These are phyloP conservation scores for Strigamia transsilvanica DNA, from an alignment of 2,888 invertebrate species.

Conservation along the genomic window DNA sequence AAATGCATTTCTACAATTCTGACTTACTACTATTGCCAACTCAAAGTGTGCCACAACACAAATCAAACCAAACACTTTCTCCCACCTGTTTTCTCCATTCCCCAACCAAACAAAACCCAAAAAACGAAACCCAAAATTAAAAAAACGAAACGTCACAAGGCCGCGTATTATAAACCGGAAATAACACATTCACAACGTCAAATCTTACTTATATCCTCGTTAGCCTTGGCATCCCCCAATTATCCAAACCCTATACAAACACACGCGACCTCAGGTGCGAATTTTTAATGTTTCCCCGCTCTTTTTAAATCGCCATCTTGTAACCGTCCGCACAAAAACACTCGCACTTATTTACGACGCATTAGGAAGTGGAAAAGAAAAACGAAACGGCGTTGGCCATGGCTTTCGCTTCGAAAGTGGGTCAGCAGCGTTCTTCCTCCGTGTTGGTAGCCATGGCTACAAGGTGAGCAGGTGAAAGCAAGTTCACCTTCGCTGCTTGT, in stretches of 20 bases:
- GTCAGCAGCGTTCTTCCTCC: slow-evolving; percentile 37
- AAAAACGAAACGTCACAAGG: neutral
- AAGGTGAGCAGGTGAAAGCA: slow-evolving; percentile 31
- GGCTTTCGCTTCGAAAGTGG: neutral
- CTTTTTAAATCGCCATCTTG: neutral
- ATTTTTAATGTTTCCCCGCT: neutral
- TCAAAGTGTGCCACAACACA: neutral
- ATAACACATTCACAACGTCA: slow-evolving; percentile 11
- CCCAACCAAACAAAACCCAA: neutral
- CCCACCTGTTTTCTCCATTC: neutral
- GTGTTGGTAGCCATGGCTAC: slow-evolving; percentile 33
- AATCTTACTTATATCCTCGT: neutral
- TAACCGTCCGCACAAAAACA: neutral
- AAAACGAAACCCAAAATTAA: neutral
- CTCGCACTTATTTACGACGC: neutral
- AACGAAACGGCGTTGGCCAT: slow-evolving; percentile 6
- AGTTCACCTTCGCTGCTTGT: slow-evolving; percentile 5
- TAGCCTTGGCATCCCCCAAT: slow-evolving; percentile 22
- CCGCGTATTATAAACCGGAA: neutral
- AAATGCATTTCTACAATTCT: no score
- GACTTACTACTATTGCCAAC: no score
- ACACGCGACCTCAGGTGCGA: neutral
- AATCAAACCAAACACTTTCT: neutral
- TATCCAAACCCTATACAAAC: neutral
- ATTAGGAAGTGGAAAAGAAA: slow-evolving; percentile 2